Percentiles rank a stretch among this genome's conserved stretches.
Evolutionary conservation across 2,888 invertebrate species (phyloP).

Genomic region (Stenodema calcarata): DNA sequence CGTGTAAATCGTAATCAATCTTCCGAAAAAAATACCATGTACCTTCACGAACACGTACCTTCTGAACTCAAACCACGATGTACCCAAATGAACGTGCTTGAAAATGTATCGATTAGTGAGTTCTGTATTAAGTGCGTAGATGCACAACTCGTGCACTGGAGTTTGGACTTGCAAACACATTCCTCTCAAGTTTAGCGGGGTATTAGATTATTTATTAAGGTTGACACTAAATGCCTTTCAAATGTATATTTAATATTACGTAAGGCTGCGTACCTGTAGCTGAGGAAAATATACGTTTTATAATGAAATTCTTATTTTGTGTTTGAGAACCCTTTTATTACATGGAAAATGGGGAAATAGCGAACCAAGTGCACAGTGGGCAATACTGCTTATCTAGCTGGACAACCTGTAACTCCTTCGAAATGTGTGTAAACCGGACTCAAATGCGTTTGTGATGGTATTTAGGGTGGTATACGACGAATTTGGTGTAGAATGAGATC

Average conservation of each 20-base stretch:
- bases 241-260: neutral
- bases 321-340: neutral
- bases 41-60: neutral
- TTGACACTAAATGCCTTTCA: neutral
- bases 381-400: too few species aligned
- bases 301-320: neutral
- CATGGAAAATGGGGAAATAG: too few species aligned
- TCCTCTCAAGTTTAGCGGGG: neutral
- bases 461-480: too few species aligned
- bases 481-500: too few species aligned
- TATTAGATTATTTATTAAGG: neutral
- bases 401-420: too few species aligned
- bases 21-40: neutral
- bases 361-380: too few species aligned
- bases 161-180: neutral
- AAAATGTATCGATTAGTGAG: too few species aligned
- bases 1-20: neutral
- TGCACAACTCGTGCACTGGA: neutral
- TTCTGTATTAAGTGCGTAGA: neutral
- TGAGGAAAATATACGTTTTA: neutral
- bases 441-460: too few species aligned
- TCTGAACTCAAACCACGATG: neutral
- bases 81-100: neutral
- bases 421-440: too few species aligned
- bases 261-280: neutral